These are phyloP conservation scores for Mechanitis mazaeus DNA, from an alignment of 2,888 invertebrate genomes.

Conservation along the genomic window DNA sequence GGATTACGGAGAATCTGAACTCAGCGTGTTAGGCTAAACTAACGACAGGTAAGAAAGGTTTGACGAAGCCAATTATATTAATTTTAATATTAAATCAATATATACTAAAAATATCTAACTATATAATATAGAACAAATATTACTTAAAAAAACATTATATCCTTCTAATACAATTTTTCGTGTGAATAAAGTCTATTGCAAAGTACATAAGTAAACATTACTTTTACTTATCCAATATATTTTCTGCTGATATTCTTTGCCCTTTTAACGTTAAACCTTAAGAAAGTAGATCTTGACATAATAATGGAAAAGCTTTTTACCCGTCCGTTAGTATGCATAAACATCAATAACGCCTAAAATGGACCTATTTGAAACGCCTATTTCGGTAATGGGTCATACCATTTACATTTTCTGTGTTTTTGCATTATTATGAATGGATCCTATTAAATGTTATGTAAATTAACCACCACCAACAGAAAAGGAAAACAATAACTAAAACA, in stretches of 20 bases:
- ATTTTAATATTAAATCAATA: too few species aligned
- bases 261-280: slow-evolving; percentile 22
- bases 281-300: slow-evolving; percentile 29
- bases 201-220: background rate
- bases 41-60: slow-evolving; percentile 9
- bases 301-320: slow-evolving; percentile 34
- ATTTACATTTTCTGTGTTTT: slow-evolving; percentile 29
- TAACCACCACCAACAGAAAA: background rate
- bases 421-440: slow-evolving; percentile 17
- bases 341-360: slow-evolving; percentile 30
- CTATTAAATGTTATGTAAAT: slow-evolving; percentile 5
- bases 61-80: background rate
- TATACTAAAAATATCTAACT: too few species aligned
- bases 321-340: slow-evolving; percentile 33
- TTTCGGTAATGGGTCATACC: slow-evolving; percentile 24
- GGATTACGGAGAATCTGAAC: slow-evolving; percentile 42
- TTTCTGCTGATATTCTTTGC: slow-evolving; percentile 12
- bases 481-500: background rate
- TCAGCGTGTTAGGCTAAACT: slow-evolving; percentile 20
- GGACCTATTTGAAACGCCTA: slow-evolving; percentile 24
- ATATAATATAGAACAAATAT: background rate
- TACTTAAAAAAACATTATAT: too few species aligned
- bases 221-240: slow-evolving; percentile 9
- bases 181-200: background rate
- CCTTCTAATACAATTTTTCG: too few species aligned